These are phyloP conservation scores for Lithobates pipiens DNA, from an alignment of 2,797 vertebrate genomes.

Conservation along the genomic window DNA sequence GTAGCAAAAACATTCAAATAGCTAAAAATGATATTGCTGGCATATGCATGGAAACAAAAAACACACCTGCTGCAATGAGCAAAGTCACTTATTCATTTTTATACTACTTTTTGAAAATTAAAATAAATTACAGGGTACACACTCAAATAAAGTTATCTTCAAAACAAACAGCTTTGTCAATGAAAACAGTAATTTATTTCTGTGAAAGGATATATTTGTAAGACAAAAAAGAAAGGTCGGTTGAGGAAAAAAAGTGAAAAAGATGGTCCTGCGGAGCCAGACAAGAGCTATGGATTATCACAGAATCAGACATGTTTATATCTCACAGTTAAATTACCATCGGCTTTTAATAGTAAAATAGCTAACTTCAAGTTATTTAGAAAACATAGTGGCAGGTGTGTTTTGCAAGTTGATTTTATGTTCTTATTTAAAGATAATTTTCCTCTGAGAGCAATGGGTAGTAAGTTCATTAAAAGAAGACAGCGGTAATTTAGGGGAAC, in stretches of 20 bases:
- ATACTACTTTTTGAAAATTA: too few relatives aligned
- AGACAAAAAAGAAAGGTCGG: too few relatives aligned
- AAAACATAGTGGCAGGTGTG: slow-evolving; percentile 2
- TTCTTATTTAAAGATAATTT: slow-evolving; percentile 15
- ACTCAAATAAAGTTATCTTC: too few relatives aligned
- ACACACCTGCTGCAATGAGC: too few relatives aligned
- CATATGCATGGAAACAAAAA: too few relatives aligned
- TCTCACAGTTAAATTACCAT: background rate
- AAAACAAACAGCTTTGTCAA: background rate
- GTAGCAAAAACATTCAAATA: too few relatives aligned
- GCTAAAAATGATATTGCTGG: too few relatives aligned
- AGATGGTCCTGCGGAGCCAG: background rate
- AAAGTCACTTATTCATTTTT: too few relatives aligned
- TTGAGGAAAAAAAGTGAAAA: background rate
- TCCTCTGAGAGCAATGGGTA: slow-evolving; percentile 24
- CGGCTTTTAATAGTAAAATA: background rate
- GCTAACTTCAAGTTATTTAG: background rate
- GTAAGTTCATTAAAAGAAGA: slow-evolving; percentile 38
- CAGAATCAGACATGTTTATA: background rate
- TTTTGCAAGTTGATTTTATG: slow-evolving; percentile 11
- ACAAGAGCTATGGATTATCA: background rate
- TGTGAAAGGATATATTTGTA: too few relatives aligned
- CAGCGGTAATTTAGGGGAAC: slow-evolving; percentile 41
- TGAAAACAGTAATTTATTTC: background rate
- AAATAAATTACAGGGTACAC: too few relatives aligned